These are phyloP conservation scores for Bombus balteatus DNA, from an alignment of 1,140 invertebrate genomes.

Conservation along the genomic window DNA sequence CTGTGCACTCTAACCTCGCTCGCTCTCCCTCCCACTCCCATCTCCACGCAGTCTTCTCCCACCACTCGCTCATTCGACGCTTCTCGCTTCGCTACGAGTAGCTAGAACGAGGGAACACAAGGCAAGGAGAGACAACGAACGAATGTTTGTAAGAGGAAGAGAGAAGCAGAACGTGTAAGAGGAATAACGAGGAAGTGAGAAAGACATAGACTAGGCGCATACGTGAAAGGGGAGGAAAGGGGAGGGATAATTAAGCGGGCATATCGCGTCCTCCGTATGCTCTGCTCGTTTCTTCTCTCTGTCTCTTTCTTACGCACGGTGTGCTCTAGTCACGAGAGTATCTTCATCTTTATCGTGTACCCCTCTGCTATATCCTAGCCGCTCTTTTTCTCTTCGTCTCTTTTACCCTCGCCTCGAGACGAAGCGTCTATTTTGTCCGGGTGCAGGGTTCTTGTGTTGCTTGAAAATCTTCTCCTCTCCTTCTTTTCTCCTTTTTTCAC, in stretches of 20 bases:
- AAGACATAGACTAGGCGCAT: conserved; percentile 60
- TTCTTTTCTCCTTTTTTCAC: neutral
- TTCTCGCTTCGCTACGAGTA: conserved; percentile 43
- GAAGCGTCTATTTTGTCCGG: conserved; percentile 59
- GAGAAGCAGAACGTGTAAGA: neutral
- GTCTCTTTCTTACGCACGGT: neutral
- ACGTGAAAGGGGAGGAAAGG: conserved; percentile 55
- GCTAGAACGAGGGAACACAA: conserved; percentile 22
- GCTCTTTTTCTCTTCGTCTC: conserved; percentile 45
- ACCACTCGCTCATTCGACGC: conserved; percentile 25
- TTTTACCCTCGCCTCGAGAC: conserved; percentile 55
- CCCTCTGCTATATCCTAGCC: neutral
- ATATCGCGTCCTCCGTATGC: conserved; percentile 72
- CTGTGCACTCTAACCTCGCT: conserved; percentile 27
- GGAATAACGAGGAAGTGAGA: conserved; percentile 51
- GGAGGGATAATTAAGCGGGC: conserved; percentile 81
- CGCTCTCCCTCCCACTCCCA: conserved; percentile 2
- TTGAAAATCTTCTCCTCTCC: conserved; percentile 32
- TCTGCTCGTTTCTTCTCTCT: conserved; percentile 9
- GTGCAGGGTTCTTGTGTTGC: conserved; percentile 57
- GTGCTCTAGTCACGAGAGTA: neutral
- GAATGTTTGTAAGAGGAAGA: neutral
- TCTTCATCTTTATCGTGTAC: conserved; percentile 9
- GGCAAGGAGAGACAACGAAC: neutral
- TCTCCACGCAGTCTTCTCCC: conserved; percentile 41